phyloP scores from a whole-genome alignment of 1,140 invertebrate genomes.

The Drosophila quadrilineata region DNA sequence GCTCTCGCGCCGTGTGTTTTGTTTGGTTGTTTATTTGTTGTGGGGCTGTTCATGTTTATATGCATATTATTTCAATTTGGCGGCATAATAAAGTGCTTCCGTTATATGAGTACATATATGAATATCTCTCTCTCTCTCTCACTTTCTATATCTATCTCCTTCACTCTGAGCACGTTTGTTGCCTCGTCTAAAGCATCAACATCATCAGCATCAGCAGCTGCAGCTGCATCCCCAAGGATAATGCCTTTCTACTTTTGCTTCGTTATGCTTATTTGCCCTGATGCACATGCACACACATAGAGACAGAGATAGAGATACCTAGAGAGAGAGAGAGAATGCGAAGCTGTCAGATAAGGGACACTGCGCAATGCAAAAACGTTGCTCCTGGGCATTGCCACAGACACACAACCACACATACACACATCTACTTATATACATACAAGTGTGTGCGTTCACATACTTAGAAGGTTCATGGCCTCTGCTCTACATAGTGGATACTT shows the following conservation, averaged over 20 bases:
- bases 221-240: conserved; percentile 66
- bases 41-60: conserved; percentile 45
- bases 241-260: conserved; percentile 40
- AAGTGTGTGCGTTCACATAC: conserved; percentile 5
- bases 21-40: conserved; percentile 30
- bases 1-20: conserved; percentile 21
- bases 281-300: conserved; percentile 28
- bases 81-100: conserved; percentile 73
- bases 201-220: background rate
- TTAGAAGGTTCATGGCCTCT: conserved; percentile 57
- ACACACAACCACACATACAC: conserved; percentile 15
- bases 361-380: conserved; percentile 18
- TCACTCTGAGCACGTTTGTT: conserved; percentile 42
- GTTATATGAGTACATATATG: conserved; percentile 39
- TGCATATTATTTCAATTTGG: conserved; percentile 80
- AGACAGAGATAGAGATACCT: background rate
- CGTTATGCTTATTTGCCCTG: conserved; percentile 71
- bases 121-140: no score
- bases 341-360: background rate
- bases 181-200: conserved; percentile 31
- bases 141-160: no score
- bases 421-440: background rate
- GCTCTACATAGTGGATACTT: no score
- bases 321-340: conserved; percentile 3
- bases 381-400: conserved; percentile 45